phyloP scores from a whole-genome alignment of 1,140 invertebrate species.

The Anastatus disparis region DNA sequence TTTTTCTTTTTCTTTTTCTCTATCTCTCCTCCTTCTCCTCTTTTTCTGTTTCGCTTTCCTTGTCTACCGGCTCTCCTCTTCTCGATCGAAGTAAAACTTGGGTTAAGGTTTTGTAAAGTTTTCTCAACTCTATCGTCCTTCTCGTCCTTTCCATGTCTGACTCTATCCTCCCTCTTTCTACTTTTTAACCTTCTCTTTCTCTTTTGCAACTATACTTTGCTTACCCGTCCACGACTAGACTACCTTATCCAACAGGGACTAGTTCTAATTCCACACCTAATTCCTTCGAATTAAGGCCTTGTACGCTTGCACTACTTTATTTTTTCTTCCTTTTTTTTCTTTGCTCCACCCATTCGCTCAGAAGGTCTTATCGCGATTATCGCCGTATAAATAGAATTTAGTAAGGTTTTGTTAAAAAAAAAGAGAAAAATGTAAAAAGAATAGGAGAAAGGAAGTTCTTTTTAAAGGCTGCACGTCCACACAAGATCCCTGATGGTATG shows the following conservation, averaged over 20 bases:
- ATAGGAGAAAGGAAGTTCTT: background rate
- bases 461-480: background rate
- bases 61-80: background rate
- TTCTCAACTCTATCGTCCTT: constrained; percentile 8
- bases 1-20: background rate
- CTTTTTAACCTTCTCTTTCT: background rate
- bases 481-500: too few relatives aligned
- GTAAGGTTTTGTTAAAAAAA: background rate
- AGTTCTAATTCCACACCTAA: constrained; percentile 37
- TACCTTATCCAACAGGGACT: background rate
- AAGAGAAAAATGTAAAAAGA: background rate
- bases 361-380: background rate
- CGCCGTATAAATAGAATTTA: constrained; percentile 18
- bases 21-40: too few relatives aligned
- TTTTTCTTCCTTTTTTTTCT: background rate
- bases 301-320: too few relatives aligned
- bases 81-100: constrained; percentile 34
- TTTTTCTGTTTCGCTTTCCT: background rate
- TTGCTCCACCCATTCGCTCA: too few relatives aligned
- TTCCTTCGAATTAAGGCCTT: constrained; percentile 30
- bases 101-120: constrained; percentile 34
- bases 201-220: background rate
- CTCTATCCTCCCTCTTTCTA: background rate
- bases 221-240: background rate
- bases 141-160: background rate